phyloP scores from a whole-genome alignment of 1,140 invertebrate genomes.

The Saccostrea glomerata region DNA sequence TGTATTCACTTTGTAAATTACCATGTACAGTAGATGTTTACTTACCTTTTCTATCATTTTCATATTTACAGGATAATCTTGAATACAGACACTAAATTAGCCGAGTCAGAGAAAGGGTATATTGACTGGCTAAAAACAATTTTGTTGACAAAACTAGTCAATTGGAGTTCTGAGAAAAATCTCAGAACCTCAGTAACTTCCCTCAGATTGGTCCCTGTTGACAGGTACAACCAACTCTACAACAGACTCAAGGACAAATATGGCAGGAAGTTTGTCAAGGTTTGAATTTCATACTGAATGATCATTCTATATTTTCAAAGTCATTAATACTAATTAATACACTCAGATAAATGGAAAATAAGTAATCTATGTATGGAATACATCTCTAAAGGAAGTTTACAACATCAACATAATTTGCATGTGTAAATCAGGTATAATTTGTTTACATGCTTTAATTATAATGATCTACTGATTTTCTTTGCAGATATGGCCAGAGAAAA shows the following conservation, averaged over 20 bases:
- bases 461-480: constrained; percentile 53
- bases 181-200: constrained; percentile 80
- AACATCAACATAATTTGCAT: not conserved
- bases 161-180: constrained; percentile 82
- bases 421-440: not conserved
- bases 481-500: constrained; percentile 90
- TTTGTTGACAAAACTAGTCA: constrained; percentile 84
- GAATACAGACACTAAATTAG: not conserved
- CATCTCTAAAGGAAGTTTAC: too few relatives aligned
- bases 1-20: too few relatives aligned
- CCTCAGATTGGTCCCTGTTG: constrained; percentile 74
- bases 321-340: too few relatives aligned
- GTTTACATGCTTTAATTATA: constrained; percentile 69
- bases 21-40: too few relatives aligned
- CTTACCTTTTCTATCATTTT: too few relatives aligned
- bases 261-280: constrained; percentile 84
- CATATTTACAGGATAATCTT: not conserved
- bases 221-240: constrained; percentile 25
- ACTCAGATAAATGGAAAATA: too few relatives aligned
- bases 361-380: too few relatives aligned
- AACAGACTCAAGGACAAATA: constrained; percentile 31
- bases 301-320: not conserved
- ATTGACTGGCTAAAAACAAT: constrained; percentile 75
- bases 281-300: constrained; percentile 65
- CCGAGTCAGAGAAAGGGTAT: not conserved